Evolutionary conservation across 1,140 invertebrate genomes (phyloP).

Genomic region (Bombus superbus): DNA sequence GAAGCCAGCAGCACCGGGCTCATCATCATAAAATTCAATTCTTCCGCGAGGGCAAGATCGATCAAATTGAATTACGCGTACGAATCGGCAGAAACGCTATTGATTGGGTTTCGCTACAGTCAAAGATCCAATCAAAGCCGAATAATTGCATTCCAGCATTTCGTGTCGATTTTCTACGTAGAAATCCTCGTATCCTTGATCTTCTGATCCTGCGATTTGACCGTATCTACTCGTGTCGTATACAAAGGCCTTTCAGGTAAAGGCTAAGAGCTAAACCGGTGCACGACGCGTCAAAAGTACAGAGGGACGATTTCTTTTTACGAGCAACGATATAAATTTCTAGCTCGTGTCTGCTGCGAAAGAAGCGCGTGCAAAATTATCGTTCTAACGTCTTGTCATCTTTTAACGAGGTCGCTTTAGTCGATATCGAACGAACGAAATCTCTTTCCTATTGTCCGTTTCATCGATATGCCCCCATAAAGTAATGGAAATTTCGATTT

Average conservation of each 20-base stretch:
- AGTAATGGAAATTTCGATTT: not conserved
- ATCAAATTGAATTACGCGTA: not conserved
- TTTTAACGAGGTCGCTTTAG: not conserved
- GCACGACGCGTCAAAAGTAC: too few species aligned
- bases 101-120: not conserved
- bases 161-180: not conserved
- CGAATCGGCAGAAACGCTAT: not conserved
- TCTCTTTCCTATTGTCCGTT: too few species aligned
- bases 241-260: not conserved
- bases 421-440: not conserved
- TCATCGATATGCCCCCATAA: too few species aligned
- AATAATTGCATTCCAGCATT: slow-evolving; percentile 3
- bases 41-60: not conserved
- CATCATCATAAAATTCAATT: not conserved
- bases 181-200: not conserved
- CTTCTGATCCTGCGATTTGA: not conserved
- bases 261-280: not conserved
- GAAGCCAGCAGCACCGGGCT: not conserved
- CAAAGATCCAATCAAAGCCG: slow-evolving; percentile 2
- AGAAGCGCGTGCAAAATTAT: not conserved
- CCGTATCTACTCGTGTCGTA: not conserved
- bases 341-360: too few species aligned
- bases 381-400: not conserved
- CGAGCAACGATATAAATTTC: too few species aligned
- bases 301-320: too few species aligned